Percentiles rank a stretch among this genome's conserved stretches.
Evolutionary conservation across 2,888 invertebrate genomes (phyloP).

Genomic region (Cryptocephalus primarius): DNA sequence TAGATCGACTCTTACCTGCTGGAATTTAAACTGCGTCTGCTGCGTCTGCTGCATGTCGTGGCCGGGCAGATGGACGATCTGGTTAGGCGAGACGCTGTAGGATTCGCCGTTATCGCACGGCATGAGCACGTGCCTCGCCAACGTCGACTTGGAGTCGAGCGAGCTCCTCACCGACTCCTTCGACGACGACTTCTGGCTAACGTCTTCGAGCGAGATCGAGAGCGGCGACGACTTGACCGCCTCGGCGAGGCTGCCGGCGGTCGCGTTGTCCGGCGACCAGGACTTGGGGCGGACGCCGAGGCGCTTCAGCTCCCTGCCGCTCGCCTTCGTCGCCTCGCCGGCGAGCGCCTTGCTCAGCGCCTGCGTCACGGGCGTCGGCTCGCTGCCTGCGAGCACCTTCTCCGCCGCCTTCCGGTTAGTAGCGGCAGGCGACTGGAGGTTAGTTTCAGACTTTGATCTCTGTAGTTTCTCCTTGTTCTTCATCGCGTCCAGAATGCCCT

Average conservation of each 20-base stretch:
- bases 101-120: slow-evolving; percentile 77
- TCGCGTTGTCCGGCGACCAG: slow-evolving; percentile 61
- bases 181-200: slow-evolving; percentile 32
- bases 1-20: too few relatives aligned
- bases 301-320: slow-evolving; percentile 28
- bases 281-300: slow-evolving; percentile 40
- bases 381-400: slow-evolving; percentile 43
- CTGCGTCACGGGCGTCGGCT: slow-evolving; percentile 51
- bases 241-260: slow-evolving; percentile 44
- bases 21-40: too few relatives aligned
- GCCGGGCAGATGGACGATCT: slow-evolving; percentile 68
- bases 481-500: slow-evolving; percentile 75
- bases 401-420: slow-evolving; percentile 30
- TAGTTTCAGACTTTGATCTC: slow-evolving; percentile 87
- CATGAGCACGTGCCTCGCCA: slow-evolving; percentile 67
- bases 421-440: slow-evolving; percentile 55
- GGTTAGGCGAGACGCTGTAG: slow-evolving; percentile 85
- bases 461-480: slow-evolving; percentile 88
- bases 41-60: slow-evolving; percentile 9
- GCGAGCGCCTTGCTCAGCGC: slow-evolving; percentile 34
- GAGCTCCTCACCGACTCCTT: not conserved
- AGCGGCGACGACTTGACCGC: slow-evolving; percentile 42
- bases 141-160: slow-evolving; percentile 19
- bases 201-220: slow-evolving; percentile 58
- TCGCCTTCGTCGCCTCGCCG: slow-evolving; percentile 16